phyloP scores from a whole-genome alignment of 2,888 invertebrate genomes.

The Tribolium freemani region DNA sequence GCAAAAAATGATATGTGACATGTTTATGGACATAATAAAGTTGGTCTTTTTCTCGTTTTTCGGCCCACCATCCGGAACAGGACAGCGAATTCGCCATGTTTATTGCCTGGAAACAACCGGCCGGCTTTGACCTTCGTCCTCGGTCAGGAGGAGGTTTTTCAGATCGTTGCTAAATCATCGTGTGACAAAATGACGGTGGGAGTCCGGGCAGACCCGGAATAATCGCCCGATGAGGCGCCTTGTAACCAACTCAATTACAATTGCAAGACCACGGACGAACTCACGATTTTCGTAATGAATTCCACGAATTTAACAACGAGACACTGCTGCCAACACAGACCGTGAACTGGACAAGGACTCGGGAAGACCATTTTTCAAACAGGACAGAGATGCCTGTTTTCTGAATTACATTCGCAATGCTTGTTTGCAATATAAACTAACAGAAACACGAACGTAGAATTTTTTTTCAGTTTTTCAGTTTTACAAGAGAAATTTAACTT shows the following conservation, averaged over 20 bases:
- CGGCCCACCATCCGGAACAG: slow-evolving; percentile 37
- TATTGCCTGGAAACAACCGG: slow-evolving; percentile 23
- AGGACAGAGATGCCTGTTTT: too few species aligned
- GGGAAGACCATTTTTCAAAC: not conserved
- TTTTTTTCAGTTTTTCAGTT: too few species aligned
- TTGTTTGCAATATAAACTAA: too few species aligned
- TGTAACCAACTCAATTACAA: slow-evolving; percentile 42
- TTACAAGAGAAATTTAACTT: too few species aligned
- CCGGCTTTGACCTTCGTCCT: slow-evolving; percentile 38
- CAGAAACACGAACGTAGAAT: too few species aligned
- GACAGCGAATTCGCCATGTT: slow-evolving; percentile 28
- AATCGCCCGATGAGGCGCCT: slow-evolving; percentile 33
- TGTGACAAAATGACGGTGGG: slow-evolving; percentile 24
- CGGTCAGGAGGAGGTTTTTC: slow-evolving; percentile 17
- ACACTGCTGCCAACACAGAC: not conserved
- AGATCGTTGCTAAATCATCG: slow-evolving; percentile 7
- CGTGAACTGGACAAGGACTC: not conserved
- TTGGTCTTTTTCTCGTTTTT: slow-evolving; percentile 18
- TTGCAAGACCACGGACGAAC: slow-evolving; percentile 12
- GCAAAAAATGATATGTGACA: slow-evolving; percentile 25
- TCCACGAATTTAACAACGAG: slow-evolving; percentile 40
- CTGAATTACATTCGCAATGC: too few species aligned
- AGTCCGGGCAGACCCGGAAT: slow-evolving; percentile 26
- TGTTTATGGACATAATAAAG: slow-evolving; percentile 36
- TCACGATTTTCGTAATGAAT: slow-evolving; percentile 43